Base-by-base conservation (phyloP, 2,888 invertebrate genomes). In the Ditylenchus weischeri region DNA sequence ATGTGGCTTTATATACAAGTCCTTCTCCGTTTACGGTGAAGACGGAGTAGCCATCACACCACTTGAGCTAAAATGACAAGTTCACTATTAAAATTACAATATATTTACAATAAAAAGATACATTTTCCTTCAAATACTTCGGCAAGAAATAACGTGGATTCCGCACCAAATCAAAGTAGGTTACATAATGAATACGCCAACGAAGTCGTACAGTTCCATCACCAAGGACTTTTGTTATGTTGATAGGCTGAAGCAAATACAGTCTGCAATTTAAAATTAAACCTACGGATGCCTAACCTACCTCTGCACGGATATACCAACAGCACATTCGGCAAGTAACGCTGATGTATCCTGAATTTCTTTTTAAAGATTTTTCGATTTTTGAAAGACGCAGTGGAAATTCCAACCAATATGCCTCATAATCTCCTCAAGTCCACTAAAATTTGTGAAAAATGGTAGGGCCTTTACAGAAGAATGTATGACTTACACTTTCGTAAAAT, bases 11-110 rank as follows among this genome's bases (percentile, higher is more conserved):
- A 64, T 72, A 78, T 35, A 81, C 81, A 51, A 78, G 65, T 18
- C 81, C 81, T 51, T 80, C 78, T 38, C 81, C 81, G 51, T 82
- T 80, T 5, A 79, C 77, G 10, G 73, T 69, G 64, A 81, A 74
- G 7, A 79, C 74, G 11, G 81, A 78, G 57, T 79, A 78, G 43
- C 81, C 81, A 68, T 81, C 81, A 59, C 70, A 81, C 81, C 81
- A 81, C 36, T 69, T 73, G 19, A 77, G 65, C 78, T 77, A 64
- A 61, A 73, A 69, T 18, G 8, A n/a, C 10, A n/a, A n/a, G n/a
- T 51, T 21, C 7, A 13, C 13, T 51, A 23, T 51, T 51, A 6
- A 15, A 21, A 21, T 51, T 51, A 10, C 36, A 10, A 35, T 8
- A 21, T n/a, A 21, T 13, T 13, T 38, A 38, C 6, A 51, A 21